Base-by-base conservation (phyloP, 2,113 vertebrate species). In the Cyprinodon tularosa region DNA sequence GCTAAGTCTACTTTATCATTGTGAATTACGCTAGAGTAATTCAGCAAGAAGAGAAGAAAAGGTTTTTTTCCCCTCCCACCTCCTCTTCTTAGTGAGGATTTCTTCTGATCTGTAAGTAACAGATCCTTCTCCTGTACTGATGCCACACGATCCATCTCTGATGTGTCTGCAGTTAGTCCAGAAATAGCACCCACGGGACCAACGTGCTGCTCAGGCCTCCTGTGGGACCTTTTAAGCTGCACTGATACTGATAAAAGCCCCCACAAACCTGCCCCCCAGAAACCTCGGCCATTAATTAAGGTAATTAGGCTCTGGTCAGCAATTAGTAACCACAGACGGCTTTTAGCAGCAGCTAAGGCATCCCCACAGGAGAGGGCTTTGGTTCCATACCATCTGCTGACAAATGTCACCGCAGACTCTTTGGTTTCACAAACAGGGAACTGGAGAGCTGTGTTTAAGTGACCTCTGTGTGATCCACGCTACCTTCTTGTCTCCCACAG, bases 211-310 rank as follows among this genome's bases (percentile, higher is more conserved):
- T 77, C 84, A 85, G 87, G 83, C 86, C 92, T 93, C 92, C 95
- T 94, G 89, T 73, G 80, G 94, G 94, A 95, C 84, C 93, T 94
- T 94, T 96, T 98, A 95, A 93, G 89, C 87, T 83, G 86, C 93
- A 84, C 90, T 94, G 94, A 96, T 95, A 94, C 94, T 93, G 90
- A 95, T 89, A 93, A 92, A 92, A 94, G 93, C 94, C 89, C 88
- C 91, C 89, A 77, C 94, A 90, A 92, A 88, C 86, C 87, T 92
- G 76, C 70, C 92, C 93, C 93, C 91, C 80, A 80, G 91, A 95
- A 93, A 95, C 93, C 94, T 84, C 61, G 84, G 92, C 96, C 96
- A 96, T 98, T 99, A 98, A 99, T 99, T 98, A 98, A 95, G 91
- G 90, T 95, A 96, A 98, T 96, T 96, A 97, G 94, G 96, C 95